Evolutionary conservation across 1,140 invertebrate genomes (phyloP).

Genomic region (Myzus persicae): DNA sequence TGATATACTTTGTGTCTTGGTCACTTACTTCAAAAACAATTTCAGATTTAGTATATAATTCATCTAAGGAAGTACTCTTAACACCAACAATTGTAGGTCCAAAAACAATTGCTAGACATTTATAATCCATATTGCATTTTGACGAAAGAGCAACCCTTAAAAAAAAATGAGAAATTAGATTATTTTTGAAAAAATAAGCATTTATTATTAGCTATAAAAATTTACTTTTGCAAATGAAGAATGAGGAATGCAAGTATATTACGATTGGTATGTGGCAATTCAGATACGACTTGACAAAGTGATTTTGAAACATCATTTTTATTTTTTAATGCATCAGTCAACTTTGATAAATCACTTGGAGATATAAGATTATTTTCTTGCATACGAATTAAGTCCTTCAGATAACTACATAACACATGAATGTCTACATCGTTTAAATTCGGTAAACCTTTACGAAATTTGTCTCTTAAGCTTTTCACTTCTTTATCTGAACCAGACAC

Average conservation of each 20-base stretch:
- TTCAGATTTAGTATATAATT: slow-evolving; percentile 64
- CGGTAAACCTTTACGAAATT: slow-evolving; percentile 78
- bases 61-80: slow-evolving; percentile 67
- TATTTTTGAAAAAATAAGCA: slow-evolving; percentile 27
- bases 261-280: slow-evolving; percentile 82
- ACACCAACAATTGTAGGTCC: slow-evolving; percentile 86
- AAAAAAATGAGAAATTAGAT: slow-evolving; percentile 54
- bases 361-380: slow-evolving; percentile 87
- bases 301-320: slow-evolving; percentile 73
- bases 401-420: slow-evolving; percentile 80
- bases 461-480: slow-evolving; percentile 84
- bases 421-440: slow-evolving; percentile 77
- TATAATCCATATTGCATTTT: slow-evolving; percentile 80
- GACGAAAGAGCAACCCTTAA: slow-evolving; percentile 73
- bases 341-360: slow-evolving; percentile 76
- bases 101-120: slow-evolving; percentile 84
- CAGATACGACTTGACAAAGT: slow-evolving; percentile 64
- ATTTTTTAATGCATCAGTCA: slow-evolving; percentile 73
- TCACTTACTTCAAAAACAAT: slow-evolving; percentile 51
- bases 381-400: slow-evolving; percentile 86
- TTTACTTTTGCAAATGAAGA: slow-evolving; percentile 80
- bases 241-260: slow-evolving; percentile 88
- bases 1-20: too few relatives aligned
- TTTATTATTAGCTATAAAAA: not conserved
- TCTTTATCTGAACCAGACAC: slow-evolving; percentile 85